Evolutionary conservation across 37 sponge, comb jelly and placozoan species (phyloP), one percentile per base, ranked within the genome.

Genomic region (Halisarca cf. caerulea): DNA sequence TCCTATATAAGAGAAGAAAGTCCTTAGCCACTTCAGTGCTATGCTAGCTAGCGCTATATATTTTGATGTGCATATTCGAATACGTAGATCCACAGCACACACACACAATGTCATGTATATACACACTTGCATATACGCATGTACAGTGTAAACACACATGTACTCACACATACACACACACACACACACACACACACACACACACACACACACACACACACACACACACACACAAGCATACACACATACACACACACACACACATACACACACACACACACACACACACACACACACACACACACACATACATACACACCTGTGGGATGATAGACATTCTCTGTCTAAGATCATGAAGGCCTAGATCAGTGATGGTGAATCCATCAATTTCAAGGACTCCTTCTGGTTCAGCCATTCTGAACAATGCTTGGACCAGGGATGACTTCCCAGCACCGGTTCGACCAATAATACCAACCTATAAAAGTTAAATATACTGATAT

Each of bases 401-500:
- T 43, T 60, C 81, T 0, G 97, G 94, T 79, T 93, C 94, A 23
- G 92, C 97, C 66, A 96, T 80, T 74, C 97, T n/a, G 87, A 91
- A 96, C 60, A 96, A 85, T 25, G 93, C 88, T 15, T 91, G 66
- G 53, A 89, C 69, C n/a, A 96, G 82, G 0, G 97, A 96, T 30
- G 94, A 93, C 73, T 96, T 96, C 18, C 97, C 97, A 69, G 97
- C 97, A 40, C 97, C 97, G 41, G 97, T 96, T 0, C 97, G 80
- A 59, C 97, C 97, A 0, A 96, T 92, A 72, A 96, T 89, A 36
- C 97, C 97, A 74, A 96, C 74, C 94, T 94, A 47, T 6, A 11
- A 14, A 47, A 47, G 51, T n/a, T n/a, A n/a, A n/a, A n/a, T n/a
- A n/a, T 14, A 47, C 51, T 6, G 6, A 47, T 11, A 47, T 47